Evolutionary conservation across 1,140 invertebrate genomes (phyloP), one percentile per base, ranked within the genome.

Genomic region (Tetramorium alpestre): DNA sequence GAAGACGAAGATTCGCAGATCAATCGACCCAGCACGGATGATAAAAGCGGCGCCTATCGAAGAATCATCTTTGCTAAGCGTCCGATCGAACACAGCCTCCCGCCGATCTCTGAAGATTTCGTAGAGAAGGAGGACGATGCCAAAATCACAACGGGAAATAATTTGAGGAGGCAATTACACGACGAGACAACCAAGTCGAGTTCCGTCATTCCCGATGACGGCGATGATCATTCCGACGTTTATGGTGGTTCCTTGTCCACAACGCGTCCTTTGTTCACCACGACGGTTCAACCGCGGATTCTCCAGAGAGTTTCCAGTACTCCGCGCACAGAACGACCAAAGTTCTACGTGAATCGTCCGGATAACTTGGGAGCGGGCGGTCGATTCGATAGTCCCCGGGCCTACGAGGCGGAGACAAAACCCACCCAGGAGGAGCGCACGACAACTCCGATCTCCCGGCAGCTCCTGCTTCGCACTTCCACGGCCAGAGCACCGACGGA

Each of bases 211-310:
- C 92, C 93, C 16, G 82, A 87, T 6, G 94, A 73, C 22, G 96
- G 95, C 28, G 96, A 97, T 87, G 97, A 97, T 89, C 96, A 96
- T 13, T 96, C 96, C 5, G 97, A 97, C 88, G 96, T 97, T 10
- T 97, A 97, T 87, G 96, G 96, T 49, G 96, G 96, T 72, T 96
- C 96, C 38, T 91, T 97, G 33, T 96, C 96, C 2, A 96, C 97
- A 49, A 95, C 96, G 16, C 93, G 97, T 60, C 97, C 97, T 18
- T 93, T 97, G 16, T 97, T 97, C 88, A 97, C 97, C 2, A 97
- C 97, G 0, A 96, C 96, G 10, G 96, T 94, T 2, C 93, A 95
- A 28, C 93, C 96, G 0, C 91, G 95, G 47, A 88, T 95, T 22
- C 73, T 95, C 13, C 93, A 94, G 41, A 91, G 95, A 47, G 86